Conservation (phyloP, 2,113 vertebrate species). For the Euleptes europaea region DNA sequence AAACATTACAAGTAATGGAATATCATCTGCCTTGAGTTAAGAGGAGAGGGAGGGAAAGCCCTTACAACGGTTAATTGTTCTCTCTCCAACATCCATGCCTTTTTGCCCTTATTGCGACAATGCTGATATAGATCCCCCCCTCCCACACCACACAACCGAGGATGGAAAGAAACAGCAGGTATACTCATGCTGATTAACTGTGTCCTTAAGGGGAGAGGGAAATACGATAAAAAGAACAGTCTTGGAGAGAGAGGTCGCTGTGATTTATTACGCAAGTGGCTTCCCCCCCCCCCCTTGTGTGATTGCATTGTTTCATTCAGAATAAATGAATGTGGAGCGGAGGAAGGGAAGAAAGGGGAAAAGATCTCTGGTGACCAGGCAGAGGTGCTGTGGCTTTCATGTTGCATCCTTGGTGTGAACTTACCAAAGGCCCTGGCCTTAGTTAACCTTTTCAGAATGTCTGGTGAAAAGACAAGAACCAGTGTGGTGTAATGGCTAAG, state of each 20-base stretch:
- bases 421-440: neutral
- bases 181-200: slow-evolving; percentile 21
- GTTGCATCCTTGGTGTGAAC: neutral
- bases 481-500: no score
- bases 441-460: neutral
- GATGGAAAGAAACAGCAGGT: slow-evolving; percentile 32
- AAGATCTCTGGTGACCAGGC: neutral
- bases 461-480: no score
- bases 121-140: neutral
- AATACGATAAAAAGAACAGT: neutral
- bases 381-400: neutral
- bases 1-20: slow-evolving; percentile 57
- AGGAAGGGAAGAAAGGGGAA: neutral
- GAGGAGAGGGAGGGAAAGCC: slow-evolving; percentile 19
- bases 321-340: neutral
- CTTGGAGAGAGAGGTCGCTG: slow-evolving; percentile 14
- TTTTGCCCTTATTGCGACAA: slow-evolving; percentile 35
- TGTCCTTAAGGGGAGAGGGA: neutral
- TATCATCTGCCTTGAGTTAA: slow-evolving; percentile 42
- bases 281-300: neutral
- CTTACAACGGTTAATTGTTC: slow-evolving; percentile 62
- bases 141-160: slow-evolving; percentile 51
- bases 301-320: neutral
- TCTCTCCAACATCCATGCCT: slow-evolving; percentile 22
- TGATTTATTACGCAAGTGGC: slow-evolving; percentile 2